Base-by-base conservation (phyloP, 1,140 invertebrate genomes). In the Himalopsyche phryganea region DNA sequence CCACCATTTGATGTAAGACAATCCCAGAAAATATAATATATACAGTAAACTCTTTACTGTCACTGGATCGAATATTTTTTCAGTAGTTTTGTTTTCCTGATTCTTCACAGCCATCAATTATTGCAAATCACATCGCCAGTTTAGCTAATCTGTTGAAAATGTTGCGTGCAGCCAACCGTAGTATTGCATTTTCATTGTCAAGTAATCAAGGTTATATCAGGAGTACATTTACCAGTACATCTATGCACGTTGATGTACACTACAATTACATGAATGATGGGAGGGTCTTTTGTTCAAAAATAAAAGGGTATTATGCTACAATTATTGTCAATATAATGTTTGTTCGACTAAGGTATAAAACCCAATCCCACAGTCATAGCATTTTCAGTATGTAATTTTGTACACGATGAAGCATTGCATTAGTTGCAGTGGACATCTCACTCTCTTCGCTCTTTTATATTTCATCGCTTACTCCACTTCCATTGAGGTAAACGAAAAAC, bases 171-270 rank as follows among this genome's bases (percentile, higher is more conserved):
- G 6, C 20, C 50, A 52, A 44, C 50, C 40, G 14, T 52, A 48
- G 14, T 40, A 38, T 32, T 41, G 45, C 46, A 56, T 45, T 32
- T 48, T 49, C 46, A 56, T 56, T 56, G 20, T 56, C 53, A 40
- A 45, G 10, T 19, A 32, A 20, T 19, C 53, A 56, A 56, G 53
- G 53, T 56, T 41, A 42, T 38, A 56, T 41, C 20, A 17, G 15
- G 10, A 48, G 14, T 41, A 54, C 15, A 54, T 40, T 23, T 36
- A 18, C 14, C 36, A n/a, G 33, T 35, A 17, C 11, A 35, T 49
- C 14, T 11, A 48, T 20, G 18, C 18, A 49, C n/a, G n/a, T 35
- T 1, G 13, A 36, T 6, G 32, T 19, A 35, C 36, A 35, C 28
- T 42, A 23, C 35, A 51, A 44, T 52, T 42, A 52, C 20, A 19